phyloP scores from a whole-genome alignment of 2,797 vertebrate species.

The Dermochelys coriacea region DNA sequence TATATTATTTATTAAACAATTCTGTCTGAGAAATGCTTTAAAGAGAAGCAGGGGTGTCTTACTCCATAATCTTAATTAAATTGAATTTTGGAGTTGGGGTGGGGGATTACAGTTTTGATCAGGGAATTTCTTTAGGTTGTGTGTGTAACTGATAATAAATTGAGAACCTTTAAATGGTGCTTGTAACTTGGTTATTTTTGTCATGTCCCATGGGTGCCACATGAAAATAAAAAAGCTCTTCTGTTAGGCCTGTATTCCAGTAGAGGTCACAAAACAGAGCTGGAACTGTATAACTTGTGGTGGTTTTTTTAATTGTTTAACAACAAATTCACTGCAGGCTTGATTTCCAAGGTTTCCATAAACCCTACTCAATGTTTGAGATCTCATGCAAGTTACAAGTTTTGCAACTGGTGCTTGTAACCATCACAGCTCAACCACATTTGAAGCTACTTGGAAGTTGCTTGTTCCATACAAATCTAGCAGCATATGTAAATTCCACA shows the following conservation, averaged over 20 bases:
- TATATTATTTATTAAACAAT: no score
- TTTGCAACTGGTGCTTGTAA: not conserved
- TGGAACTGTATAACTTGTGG: not conserved
- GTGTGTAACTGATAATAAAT: not conserved
- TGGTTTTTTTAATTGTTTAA: not conserved
- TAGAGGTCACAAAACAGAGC: not conserved
- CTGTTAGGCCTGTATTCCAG: not conserved
- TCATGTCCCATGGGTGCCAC: not conserved
- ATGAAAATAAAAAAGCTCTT: not conserved
- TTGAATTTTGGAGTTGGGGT: not conserved
- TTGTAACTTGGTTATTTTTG: not conserved
- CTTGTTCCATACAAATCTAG: not conserved
- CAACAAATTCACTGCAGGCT: not conserved
- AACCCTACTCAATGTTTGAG: not conserved
- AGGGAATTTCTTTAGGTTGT: not conserved
- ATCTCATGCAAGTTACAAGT: not conserved
- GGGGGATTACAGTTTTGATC: not conserved
- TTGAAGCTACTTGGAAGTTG: not conserved
- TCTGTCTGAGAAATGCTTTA: not conserved
- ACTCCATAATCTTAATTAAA: not conserved
- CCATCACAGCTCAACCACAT: not conserved
- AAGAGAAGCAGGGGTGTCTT: not conserved
- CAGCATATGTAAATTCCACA: not conserved
- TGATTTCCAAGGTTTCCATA: not conserved
- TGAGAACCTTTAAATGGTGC: not conserved